Base-by-base conservation (phyloP, 2,113 vertebrate genomes). In the Grus americana region DNA sequence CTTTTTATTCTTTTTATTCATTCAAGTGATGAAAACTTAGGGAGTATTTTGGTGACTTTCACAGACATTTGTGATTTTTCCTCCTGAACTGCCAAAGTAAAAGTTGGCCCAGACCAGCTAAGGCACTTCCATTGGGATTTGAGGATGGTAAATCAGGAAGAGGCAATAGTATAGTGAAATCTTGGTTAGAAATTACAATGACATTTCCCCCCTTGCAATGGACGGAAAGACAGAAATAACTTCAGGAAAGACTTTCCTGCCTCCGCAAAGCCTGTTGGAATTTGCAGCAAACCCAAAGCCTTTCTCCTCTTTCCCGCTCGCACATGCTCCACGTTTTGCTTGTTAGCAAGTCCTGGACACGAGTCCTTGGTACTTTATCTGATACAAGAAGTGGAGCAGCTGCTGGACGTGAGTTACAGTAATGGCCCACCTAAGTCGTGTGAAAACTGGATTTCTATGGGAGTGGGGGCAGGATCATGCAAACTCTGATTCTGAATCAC, bases 151-250 rank as follows among this genome's bases (percentile, higher is more conserved):
- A 97, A 92, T 95, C 91, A 92, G 95, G 78, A 96, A 91, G 78
- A 95, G 72, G 91, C 96, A 96, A 90, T 24, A 88, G 85, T 23
- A 15, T 10, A 94, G 86, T 58, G 90, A 96, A 94, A 94, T 62
- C 89, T 65, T 75, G 86, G 86, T 93, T 55, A 87, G 92, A 44
- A 90, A 79, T 85, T 9, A 94, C 92, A 91, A 92, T 93, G 91
- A 92, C 95, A 92, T 73, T 96, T 94, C 59, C 92, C 91, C 49
- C 76, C 78, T 92, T 27, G 44, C 55, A 10, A 54, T 1, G 58
- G 95, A 70, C 16, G 23, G 94, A 96, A 93, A 91, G 97, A 94
- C 96, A 95, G 95, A 95, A 97, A 97, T 97, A 96, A 91, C 94
- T 91, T 26, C 78, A 91, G 92, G 96, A 68, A 95, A 96, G 92